Evolutionary conservation across 2,797 vertebrate species (phyloP).

Genomic region (Varecia variegata): DNA sequence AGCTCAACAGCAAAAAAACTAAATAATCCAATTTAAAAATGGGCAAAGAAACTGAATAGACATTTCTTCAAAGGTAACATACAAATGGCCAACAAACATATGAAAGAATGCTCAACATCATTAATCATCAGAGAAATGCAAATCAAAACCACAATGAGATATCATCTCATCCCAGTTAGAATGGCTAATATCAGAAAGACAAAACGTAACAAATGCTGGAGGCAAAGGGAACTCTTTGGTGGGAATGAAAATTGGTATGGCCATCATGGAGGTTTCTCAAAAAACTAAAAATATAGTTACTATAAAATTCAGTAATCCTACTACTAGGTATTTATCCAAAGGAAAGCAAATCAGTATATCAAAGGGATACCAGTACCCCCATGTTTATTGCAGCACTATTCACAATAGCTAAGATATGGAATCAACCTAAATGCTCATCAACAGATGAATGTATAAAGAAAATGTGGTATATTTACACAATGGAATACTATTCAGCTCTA

Average conservation of each 20-base stretch:
- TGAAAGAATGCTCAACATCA: neutral
- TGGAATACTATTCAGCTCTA: neutral
- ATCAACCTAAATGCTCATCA: neutral
- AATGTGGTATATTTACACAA: neutral
- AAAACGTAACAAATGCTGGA: neutral
- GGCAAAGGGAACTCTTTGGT: neutral
- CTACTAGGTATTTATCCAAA: neutral
- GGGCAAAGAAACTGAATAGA: neutral
- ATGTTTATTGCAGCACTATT: neutral
- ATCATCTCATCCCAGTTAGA: neutral
- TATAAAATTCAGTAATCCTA: neutral
- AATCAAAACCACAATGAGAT: neutral
- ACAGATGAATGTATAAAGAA: neutral
- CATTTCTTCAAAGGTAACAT: neutral
- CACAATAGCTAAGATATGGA: neutral
- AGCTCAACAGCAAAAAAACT: neutral
- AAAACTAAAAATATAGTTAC: neutral
- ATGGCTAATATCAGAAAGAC: neutral
- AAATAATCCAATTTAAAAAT: neutral
- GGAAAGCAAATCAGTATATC: neutral
- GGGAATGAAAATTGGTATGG: neutral
- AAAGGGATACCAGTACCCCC: neutral
- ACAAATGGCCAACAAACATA: neutral
- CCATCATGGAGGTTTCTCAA: neutral
- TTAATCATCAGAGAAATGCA: neutral